Base-by-base conservation (phyloP, 2,797 vertebrate genomes). In the Pseudomugil tenellus region DNA sequence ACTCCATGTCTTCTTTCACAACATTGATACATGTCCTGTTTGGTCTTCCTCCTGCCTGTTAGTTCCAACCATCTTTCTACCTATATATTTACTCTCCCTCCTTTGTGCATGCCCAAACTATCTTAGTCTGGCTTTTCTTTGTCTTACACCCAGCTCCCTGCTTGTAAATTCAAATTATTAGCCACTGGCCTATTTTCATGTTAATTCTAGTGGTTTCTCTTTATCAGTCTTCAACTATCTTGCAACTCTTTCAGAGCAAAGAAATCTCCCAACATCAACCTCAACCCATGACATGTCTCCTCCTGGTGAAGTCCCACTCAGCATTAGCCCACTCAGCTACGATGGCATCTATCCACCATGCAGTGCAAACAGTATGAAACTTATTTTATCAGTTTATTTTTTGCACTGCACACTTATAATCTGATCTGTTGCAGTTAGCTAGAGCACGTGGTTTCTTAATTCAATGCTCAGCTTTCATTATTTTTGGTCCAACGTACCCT, bases 391-490 rank as follows among this genome's bases (percentile, higher is more conserved):
- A 26, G 32, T 43, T 64, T 37, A 34, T 12, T 11, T 66, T 32
- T 39, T 21, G 34, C 34, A 61, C 21, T 16, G 25, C 6, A 52
- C 19, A 7, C 28, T 6, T 52, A 63, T 48, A 6, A 62, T 12
- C 52, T 25, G 46, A 70, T 52, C 57, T 13, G 35, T 66, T 39
- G 58, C 46, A 49, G 35, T 26, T 12, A 61, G 53, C 52, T 57
- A 17, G 29, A 65, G 12, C 7, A 53, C 28, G 51, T 10, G 34
- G n/a, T 49, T 41, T 34, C 21, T 58, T 7, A 41, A 46, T n/a
- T 21, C 25, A 56, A 19, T 35, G 23, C 56, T 48, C 7, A 41
- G 2, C 52, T 77, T 58, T 58, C 43, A 46, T 48, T 13, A 56
- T 41, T 53, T 41, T 31, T 23, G 21, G 34, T 67, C 59, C 28